A percentile compares a stretch with the other conserved stretches of the same genome.
Conservation (phyloP, 2,797 vertebrate genomes). For the Leucoraja ocellata region DNA sequence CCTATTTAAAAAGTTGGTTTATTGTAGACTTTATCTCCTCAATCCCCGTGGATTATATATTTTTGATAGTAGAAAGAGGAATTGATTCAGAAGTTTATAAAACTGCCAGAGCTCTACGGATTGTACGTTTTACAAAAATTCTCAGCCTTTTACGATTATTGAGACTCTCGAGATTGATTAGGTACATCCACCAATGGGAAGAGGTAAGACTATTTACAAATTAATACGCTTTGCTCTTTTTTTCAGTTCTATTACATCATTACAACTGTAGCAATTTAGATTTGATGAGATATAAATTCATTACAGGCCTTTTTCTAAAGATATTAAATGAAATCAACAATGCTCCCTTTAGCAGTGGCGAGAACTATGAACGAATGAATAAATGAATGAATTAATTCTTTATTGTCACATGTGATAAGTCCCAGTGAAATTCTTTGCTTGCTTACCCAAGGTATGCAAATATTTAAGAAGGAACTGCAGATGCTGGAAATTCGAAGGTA, state of each 20-base stretch:
- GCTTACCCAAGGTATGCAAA: too few relatives aligned
- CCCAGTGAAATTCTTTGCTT: too few relatives aligned
- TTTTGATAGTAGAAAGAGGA: conserved; percentile 94
- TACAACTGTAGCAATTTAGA: not conserved
- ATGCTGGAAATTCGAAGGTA: too few relatives aligned
- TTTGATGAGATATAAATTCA: not conserved
- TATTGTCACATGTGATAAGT: too few relatives aligned
- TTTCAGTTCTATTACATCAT: too few relatives aligned
- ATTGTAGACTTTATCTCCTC: conserved; percentile 95
- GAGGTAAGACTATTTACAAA: conserved; percentile 63
- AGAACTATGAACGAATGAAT: not conserved
- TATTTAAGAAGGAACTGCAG: too few relatives aligned
- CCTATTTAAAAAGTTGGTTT: conserved; percentile 94
- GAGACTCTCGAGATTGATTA: conserved; percentile 85
- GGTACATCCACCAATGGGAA: conserved; percentile 96
- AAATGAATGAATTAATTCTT: too few relatives aligned
- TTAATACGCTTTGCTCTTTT: too few relatives aligned
- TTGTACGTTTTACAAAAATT: conserved; percentile 94
- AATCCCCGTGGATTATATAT: conserved; percentile 97
- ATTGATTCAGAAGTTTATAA: conserved; percentile 97
- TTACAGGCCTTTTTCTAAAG: not conserved
- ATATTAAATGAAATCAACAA: not conserved
- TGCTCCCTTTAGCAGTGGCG: not conserved
- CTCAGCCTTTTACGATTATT: conserved; percentile 83
- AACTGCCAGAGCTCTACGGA: conserved; percentile 84